phyloP scores from a whole-genome alignment of 2,888 invertebrate genomes.

The Oscheius sp. region DNA sequence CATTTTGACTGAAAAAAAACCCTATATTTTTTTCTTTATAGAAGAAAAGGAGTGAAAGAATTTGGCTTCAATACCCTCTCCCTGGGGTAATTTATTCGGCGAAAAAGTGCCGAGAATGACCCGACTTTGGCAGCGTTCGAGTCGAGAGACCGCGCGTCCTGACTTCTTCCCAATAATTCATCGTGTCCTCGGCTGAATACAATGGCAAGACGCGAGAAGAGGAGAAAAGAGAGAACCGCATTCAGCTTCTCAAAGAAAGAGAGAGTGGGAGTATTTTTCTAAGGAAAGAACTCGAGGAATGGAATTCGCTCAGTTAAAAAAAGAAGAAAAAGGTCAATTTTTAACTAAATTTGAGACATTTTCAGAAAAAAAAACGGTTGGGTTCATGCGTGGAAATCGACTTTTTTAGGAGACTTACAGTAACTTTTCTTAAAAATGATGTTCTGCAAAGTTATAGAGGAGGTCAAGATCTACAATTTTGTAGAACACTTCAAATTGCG shows the following conservation, averaged over 20 bases:
- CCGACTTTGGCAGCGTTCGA: background rate
- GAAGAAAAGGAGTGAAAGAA: background rate
- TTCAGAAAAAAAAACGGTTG: too few species aligned
- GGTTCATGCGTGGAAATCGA: too few species aligned
- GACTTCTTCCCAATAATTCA: slow-evolving; percentile 18
- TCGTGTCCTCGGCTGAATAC: slow-evolving; percentile 5
- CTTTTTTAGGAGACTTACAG: too few species aligned
- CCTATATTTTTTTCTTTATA: background rate
- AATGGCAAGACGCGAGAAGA: background rate
- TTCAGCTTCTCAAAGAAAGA: background rate
- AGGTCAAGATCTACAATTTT: too few species aligned
- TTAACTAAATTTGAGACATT: too few species aligned
- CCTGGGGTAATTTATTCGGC: slow-evolving; percentile 4
- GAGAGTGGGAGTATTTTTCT: background rate
- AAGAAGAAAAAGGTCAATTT: too few species aligned
- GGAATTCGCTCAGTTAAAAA: too few species aligned
- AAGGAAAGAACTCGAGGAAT: background rate
- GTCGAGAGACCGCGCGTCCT: background rate
- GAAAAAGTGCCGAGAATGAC: slow-evolving; percentile 11
- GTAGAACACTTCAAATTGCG: too few species aligned
- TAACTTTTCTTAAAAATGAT: too few species aligned
- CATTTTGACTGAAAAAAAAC: slow-evolving; percentile 7
- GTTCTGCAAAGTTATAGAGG: too few species aligned
- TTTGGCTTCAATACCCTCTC: background rate
- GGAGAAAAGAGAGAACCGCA: background rate